Evolutionary conservation across 2,888 invertebrate species (phyloP).

Genomic region (Ischnus inquisitorius): DNA sequence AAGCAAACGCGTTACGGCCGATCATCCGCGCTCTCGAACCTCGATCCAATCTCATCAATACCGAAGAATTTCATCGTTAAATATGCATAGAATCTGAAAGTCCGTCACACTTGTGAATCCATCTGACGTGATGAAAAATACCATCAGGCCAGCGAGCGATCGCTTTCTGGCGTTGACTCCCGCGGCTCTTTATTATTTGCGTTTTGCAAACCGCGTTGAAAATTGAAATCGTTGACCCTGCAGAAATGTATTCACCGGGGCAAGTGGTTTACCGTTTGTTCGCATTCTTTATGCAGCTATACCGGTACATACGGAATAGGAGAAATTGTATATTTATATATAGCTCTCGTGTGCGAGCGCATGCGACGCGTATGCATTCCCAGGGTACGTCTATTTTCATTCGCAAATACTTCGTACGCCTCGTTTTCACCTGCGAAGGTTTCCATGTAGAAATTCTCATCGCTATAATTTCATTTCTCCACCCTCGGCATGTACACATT

Average conservation of each 20-base stretch:
- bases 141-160: conserved; percentile 8
- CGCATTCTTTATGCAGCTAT: conserved; percentile 40
- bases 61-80: conserved; percentile 55
- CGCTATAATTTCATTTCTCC: conserved; percentile 73
- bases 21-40: conserved; percentile 17
- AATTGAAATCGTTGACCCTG: conserved; percentile 65
- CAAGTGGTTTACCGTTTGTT: conserved; percentile 51
- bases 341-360: conserved; percentile 11
- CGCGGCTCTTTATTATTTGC: conserved; percentile 53
- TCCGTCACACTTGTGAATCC: conserved; percentile 33
- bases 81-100: conserved; percentile 67
- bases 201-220: conserved; percentile 63
- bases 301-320: background rate
- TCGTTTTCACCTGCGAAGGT: conserved; percentile 43
- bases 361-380: conserved; percentile 19
- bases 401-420: conserved; percentile 39
- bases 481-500: conserved; percentile 53
- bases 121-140: conserved; percentile 59
- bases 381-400: conserved; percentile 42
- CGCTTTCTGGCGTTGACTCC: background rate
- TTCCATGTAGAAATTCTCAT: conserved; percentile 59
- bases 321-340: conserved; percentile 11
- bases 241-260: conserved; percentile 59
- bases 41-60: conserved; percentile 53
- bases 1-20: conserved; percentile 26